Base-by-base conservation (phyloP, 2,113 vertebrate genomes). In the Hemiscyllium ocellatum region DNA sequence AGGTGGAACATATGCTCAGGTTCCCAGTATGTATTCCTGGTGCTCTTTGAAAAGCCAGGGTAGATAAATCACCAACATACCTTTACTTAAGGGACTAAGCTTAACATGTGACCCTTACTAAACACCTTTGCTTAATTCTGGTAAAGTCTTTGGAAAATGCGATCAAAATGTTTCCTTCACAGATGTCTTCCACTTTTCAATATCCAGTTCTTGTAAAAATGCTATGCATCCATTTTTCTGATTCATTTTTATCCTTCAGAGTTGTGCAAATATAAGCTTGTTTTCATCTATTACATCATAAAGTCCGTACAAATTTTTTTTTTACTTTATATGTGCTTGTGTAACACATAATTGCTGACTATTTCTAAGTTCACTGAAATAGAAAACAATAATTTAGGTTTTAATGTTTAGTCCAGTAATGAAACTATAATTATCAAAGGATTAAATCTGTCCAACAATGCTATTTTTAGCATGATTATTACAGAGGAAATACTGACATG, bases 381-480 rank as follows among this genome's bases (percentile, higher is more conserved):
- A 52, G 86, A 89, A 89, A 89, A 89, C 86, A 89, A 50, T 89
- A 56, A 89, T 89, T 52, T 89, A 56, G 50, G 50, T 89, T 56
- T 89, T 89, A 56, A 89, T 56, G 8, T 33, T 89, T 89, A 10
- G 50, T 26, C 56, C 12, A 13, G 50, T 89, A 52, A 26, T 87
- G 47, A 52, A 24, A 87, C 42, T 26, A 52, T 87, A 26, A 50
- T 87, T 87, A 26, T 87, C 85, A 3, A 52, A 29, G 86, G 22
- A 26, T 56, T 50, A 50, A 87, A 87, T 50, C 42, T 87, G 47
- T 87, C 85, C 86, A 87, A 29, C 47, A 29, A 52, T 87, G 24
- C 1, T 26, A 15, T 15, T 56, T 29, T 56, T 52, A 89, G 24
- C 12, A 47, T 8, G 50, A 26, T 89, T 56, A 89, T 89, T 86